These are phyloP conservation scores for Acanthosepion pharaonis DNA, from an alignment of 2,888 invertebrate genomes.

Conservation along the genomic window DNA sequence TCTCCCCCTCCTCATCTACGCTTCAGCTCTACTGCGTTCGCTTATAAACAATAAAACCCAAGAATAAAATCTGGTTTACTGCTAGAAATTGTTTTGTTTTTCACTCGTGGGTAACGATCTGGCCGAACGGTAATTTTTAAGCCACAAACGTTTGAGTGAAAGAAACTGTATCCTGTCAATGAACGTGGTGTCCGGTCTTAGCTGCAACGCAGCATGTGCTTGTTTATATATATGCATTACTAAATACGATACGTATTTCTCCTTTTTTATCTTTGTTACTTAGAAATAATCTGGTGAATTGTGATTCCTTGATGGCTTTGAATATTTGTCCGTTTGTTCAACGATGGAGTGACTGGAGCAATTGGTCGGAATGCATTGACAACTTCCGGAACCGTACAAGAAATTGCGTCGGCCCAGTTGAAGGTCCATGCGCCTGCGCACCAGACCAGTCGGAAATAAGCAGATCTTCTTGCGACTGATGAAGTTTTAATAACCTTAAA, in stretches of 20 bases:
- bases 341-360: neutral
- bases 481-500: no score
- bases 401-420: neutral
- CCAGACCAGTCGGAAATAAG: neutral
- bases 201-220: no score
- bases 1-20: no score
- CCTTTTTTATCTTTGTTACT: neutral
- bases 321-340: neutral
- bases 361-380: neutral
- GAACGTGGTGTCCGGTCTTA: no score
- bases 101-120: no score
- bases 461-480: neutral
- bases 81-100: no score
- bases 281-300: neutral
- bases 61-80: no score
- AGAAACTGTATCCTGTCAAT: no score
- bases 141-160: no score
- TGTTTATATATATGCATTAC: neutral
- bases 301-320: neutral
- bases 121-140: no score
- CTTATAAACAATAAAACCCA: no score
- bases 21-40: no score
- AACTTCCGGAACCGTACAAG: neutral
- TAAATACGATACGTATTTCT: neutral
- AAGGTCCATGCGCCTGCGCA: neutral